phyloP scores from a whole-genome alignment of 1,140 invertebrate species.

The Trichonephila clavipes region DNA sequence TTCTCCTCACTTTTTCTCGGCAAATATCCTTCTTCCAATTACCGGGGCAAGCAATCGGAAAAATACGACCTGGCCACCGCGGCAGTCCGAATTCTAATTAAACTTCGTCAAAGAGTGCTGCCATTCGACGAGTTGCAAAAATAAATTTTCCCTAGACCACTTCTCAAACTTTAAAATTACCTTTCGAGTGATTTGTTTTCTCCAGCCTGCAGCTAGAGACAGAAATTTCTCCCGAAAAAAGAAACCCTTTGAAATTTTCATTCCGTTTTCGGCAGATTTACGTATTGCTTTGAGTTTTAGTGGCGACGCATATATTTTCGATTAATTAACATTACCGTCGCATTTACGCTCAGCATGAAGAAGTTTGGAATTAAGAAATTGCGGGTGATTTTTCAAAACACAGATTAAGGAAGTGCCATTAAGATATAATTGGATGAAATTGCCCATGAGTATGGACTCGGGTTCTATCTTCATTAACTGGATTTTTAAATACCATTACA shows the following conservation, averaged over 20 bases:
- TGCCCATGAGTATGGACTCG: not conserved
- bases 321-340: not conserved
- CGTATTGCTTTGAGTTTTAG: not conserved
- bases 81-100: slow-evolving; percentile 19
- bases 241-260: not conserved
- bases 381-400: not conserved
- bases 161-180: slow-evolving; percentile 49
- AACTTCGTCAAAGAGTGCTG: slow-evolving; percentile 7
- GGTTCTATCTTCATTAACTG: too few species aligned
- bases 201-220: not conserved
- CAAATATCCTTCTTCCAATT: too few species aligned
- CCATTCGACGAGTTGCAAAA: not conserved
- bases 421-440: not conserved
- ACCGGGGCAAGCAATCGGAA: too few species aligned
- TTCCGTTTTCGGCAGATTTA: not conserved
- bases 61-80: too few species aligned
- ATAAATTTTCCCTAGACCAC: not conserved
- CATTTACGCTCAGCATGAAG: not conserved
- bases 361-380: not conserved
- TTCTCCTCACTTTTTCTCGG: too few species aligned
- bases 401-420: not conserved
- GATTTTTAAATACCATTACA: too few species aligned
- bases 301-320: not conserved
- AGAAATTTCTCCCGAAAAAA: not conserved
- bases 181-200: slow-evolving; percentile 1